These are phyloP conservation scores for Diabrotica balteata DNA, from an alignment of 2,888 invertebrate species.

Conservation along the genomic window DNA sequence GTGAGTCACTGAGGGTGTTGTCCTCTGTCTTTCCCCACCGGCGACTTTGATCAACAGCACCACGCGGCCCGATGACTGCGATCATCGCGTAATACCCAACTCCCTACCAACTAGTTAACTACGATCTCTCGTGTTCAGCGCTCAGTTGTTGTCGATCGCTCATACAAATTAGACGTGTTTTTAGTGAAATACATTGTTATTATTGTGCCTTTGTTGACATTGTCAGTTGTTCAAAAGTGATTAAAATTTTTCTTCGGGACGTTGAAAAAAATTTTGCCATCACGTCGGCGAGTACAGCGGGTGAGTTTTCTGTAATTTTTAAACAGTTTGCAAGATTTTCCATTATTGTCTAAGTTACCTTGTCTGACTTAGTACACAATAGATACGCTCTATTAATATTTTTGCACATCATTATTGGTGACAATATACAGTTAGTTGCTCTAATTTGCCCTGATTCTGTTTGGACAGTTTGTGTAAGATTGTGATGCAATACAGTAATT, in stretches of 20 bases:
- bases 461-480: background rate
- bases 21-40: conserved; percentile 58
- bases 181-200: conserved; percentile 34
- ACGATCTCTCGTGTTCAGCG: conserved; percentile 28
- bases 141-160: conserved; percentile 33
- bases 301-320: conserved; percentile 34
- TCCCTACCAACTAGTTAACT: conserved; percentile 38
- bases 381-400: conserved; percentile 49
- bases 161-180: conserved; percentile 22
- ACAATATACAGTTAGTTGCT: conserved; percentile 45
- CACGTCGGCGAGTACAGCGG: conserved; percentile 39
- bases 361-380: no score
- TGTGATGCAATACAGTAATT: conserved; percentile 37
- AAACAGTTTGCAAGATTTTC: conserved; percentile 15
- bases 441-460: conserved; percentile 1
- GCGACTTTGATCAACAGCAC: conserved; percentile 40
- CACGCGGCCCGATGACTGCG: conserved; percentile 21
- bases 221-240: conserved; percentile 30
- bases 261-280: conserved; percentile 21
- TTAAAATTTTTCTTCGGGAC: conserved; percentile 18
- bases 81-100: conserved; percentile 33
- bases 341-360: background rate
- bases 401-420: conserved; percentile 40
- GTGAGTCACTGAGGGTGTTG: conserved; percentile 64
- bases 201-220: conserved; percentile 35